These are phyloP conservation scores for Porites rus DNA, from an alignment of 92 coral and sea anemone genomes.

Conservation along the genomic window DNA sequence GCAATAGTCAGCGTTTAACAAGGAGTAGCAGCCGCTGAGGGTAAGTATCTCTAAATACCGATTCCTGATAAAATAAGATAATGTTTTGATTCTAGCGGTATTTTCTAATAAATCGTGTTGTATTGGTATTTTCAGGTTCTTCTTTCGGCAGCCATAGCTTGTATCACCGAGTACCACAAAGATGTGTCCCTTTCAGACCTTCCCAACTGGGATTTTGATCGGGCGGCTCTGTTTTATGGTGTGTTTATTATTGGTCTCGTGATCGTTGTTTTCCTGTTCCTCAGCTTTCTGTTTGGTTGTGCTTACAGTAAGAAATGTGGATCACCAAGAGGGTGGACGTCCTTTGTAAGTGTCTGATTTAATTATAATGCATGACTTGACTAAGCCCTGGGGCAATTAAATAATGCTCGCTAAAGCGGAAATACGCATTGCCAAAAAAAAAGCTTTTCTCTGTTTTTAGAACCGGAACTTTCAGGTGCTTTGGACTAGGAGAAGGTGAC, in stretches of 20 bases:
- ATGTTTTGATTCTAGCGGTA: too few relatives aligned
- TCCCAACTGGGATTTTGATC: conserved; percentile 19
- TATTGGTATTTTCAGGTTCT: conserved; percentile 17
- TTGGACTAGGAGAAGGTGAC: too few relatives aligned
- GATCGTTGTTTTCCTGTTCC: conserved; percentile 19
- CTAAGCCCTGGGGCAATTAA: neutral
- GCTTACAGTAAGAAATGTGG: conserved; percentile 27
- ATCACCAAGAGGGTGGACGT: conserved; percentile 18
- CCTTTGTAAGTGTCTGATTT: conserved; percentile 15
- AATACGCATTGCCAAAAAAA: neutral
- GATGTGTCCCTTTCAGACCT: conserved; percentile 14
- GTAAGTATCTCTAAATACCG: neutral
- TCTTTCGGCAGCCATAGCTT: conserved; percentile 30
- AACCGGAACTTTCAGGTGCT: too few relatives aligned
- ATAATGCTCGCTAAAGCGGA: neutral
- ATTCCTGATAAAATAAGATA: neutral
- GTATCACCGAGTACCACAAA: conserved; percentile 28
- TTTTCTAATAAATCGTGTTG: neutral
- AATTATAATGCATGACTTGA: neutral
- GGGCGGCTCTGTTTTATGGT: conserved; percentile 18
- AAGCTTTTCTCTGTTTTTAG: too few relatives aligned
- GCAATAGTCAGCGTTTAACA: too few relatives aligned
- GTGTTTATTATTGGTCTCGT: conserved; percentile 14
- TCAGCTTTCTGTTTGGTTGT: conserved; percentile 12
- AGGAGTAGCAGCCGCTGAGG: too few relatives aligned